Conservation (phyloP, 2,113 vertebrate genomes). For the Sylvia atricapilla region DNA sequence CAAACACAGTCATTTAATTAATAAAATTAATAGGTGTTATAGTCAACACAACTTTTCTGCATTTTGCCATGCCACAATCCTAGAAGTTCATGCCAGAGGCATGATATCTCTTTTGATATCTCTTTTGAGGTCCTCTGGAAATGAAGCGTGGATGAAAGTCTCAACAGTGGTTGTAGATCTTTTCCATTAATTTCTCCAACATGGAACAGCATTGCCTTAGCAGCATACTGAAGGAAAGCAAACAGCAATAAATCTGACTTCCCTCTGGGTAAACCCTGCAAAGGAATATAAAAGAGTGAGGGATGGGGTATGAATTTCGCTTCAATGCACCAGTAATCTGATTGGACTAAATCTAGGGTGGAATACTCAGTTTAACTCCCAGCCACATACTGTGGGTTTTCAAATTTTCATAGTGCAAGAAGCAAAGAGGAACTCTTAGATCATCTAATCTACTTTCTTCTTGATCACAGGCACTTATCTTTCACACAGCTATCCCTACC, state of each 20-base stretch:
- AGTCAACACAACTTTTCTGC: not conserved
- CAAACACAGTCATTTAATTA: not conserved
- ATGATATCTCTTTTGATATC: no score
- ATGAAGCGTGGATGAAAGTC: not conserved
- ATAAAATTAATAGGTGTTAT: not conserved
- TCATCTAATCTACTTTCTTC: conserved; percentile 54
- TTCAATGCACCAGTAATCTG: conserved; percentile 1
- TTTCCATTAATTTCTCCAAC: not conserved
- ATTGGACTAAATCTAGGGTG: not conserved
- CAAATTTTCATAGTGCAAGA: conserved; percentile 5
- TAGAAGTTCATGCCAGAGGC: not conserved
- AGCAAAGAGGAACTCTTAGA: conserved; percentile 7
- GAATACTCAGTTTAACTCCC: conserved; percentile 23
- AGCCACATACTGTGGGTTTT: not conserved
- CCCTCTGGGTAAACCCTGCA: not conserved
- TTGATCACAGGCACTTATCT: conserved; percentile 45
- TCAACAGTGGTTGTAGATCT: not conserved
- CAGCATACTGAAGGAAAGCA: not conserved
- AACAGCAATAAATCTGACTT: not conserved
- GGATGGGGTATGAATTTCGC: not conserved
- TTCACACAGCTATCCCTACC: conserved; percentile 29
- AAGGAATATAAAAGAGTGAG: not conserved
- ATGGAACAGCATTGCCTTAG: not conserved
- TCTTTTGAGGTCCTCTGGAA: not conserved
- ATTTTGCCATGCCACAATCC: not conserved